A percentile compares a stretch with the other conserved stretches of the same genome.
These are phyloP conservation scores for Dicranocentrus wangi DNA, from an alignment of 2,888 invertebrate genomes.

Conservation along the genomic window DNA sequence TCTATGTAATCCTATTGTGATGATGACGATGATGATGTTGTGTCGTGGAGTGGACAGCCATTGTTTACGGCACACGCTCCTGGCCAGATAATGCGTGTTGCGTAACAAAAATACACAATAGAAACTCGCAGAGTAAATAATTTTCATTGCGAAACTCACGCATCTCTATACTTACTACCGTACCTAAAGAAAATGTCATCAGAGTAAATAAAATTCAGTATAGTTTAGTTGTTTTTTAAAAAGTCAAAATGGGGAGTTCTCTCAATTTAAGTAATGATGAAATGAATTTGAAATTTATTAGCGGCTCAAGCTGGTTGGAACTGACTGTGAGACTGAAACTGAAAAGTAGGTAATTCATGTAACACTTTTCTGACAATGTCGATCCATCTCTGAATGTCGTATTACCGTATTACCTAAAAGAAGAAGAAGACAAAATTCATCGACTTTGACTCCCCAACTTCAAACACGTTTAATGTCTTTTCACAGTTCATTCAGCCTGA, in stretches of 20 bases:
- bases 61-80: constrained; percentile 25
- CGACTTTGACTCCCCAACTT: too few relatives aligned
- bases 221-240: neutral
- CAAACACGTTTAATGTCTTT: too few relatives aligned
- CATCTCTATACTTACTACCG: too few relatives aligned
- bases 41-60: neutral
- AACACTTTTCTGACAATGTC: too few relatives aligned
- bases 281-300: too few relatives aligned
- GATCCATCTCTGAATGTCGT: too few relatives aligned
- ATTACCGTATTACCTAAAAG: too few relatives aligned
- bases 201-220: neutral
- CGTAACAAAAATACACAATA: constrained; percentile 19
- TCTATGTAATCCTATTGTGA: constrained; percentile 15
- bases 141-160: neutral
- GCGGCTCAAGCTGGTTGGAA: too few relatives aligned
- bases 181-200: constrained; percentile 13
- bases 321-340: too few relatives aligned
- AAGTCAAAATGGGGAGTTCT: neutral
- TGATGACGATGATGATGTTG: neutral
- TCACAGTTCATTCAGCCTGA: neutral
- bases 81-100: constrained; percentile 18
- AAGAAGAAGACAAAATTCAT: too few relatives aligned
- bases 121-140: neutral
- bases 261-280: neutral
- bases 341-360: too few relatives aligned